These are phyloP conservation scores for Hydriomena furcata DNA, from an alignment of 2,888 invertebrate genomes.

Conservation along the genomic window DNA sequence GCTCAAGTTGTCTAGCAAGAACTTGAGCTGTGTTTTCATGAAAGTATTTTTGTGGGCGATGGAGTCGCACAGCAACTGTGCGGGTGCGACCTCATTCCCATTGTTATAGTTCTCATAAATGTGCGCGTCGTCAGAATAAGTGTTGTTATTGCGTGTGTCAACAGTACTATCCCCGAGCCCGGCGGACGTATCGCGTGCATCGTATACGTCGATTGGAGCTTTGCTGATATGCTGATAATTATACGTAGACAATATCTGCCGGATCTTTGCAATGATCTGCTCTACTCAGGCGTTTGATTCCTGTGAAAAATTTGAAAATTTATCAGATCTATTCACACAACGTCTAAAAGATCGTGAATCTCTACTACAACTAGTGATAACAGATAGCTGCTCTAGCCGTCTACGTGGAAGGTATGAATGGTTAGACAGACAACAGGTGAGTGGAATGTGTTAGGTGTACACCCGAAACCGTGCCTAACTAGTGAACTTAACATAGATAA, in stretches of 20 bases:
- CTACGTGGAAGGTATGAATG: conserved; percentile 63
- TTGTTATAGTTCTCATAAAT: conserved; percentile 72
- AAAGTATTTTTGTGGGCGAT: conserved; percentile 77
- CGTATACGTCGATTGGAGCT: conserved; percentile 77
- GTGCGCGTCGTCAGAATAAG: conserved; percentile 49
- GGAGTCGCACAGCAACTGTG: conserved; percentile 74
- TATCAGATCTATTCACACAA: conserved; percentile 56
- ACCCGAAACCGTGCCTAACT: conserved; percentile 49
- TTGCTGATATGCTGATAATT: conserved; percentile 85
- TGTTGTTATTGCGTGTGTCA: conserved; percentile 69
- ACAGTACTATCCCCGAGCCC: conserved; percentile 68
- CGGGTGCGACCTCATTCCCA: conserved; percentile 77
- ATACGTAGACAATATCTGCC: conserved; percentile 90
- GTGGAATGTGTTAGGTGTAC: conserved; percentile 56
- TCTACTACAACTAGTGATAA: conserved; percentile 64
- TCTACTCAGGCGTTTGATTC: conserved; percentile 96
- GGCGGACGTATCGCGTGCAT: conserved; percentile 54
- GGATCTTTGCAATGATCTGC: conserved; percentile 93
- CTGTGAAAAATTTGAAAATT: conserved; percentile 83
- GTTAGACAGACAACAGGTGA: conserved; percentile 48
- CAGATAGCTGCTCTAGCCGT: conserved; percentile 58
- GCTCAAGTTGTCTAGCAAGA: conserved; percentile 86
- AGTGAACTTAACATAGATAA: conserved; percentile 62
- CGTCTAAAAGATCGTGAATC: conserved; percentile 52
- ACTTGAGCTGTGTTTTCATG: conserved; percentile 82